phyloP scores from a whole-genome alignment of 2,113 vertebrate genomes.

The Gorsachius goisagi region DNA sequence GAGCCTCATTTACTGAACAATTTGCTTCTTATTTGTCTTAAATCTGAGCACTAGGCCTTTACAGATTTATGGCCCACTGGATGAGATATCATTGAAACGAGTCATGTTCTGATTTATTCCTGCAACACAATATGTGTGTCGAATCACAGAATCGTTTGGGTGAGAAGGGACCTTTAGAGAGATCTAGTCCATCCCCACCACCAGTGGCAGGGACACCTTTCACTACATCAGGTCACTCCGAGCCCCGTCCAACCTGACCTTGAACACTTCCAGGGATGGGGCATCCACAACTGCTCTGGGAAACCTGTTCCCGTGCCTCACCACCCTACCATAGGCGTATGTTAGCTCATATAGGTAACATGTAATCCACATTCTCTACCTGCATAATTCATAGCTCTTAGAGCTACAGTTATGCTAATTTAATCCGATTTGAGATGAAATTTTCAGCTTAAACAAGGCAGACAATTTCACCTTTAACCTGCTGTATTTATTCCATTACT shows the following conservation, averaged over 20 bases:
- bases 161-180: neutral
- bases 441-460: neutral
- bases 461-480: neutral
- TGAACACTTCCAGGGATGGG: neutral
- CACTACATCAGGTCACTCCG: neutral
- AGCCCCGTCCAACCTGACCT: neutral
- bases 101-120: neutral
- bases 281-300: rapidly evolving
- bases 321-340: neutral
- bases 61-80: neutral
- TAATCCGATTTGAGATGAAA: neutral
- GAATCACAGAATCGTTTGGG: neutral
- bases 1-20: neutral
- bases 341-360: neutral
- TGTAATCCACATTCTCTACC: neutral
- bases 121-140: neutral
- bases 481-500: neutral
- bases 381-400: rapidly evolving
- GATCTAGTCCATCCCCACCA: neutral
- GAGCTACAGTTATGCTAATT: neutral
- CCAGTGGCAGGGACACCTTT: neutral
- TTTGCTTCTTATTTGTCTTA: neutral
- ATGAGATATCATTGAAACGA: neutral
- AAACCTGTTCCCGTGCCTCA: neutral
- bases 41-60: neutral